Evolutionary conservation across 2,113 vertebrate species (phyloP).

Genomic region (Corynorhinus townsendii): DNA sequence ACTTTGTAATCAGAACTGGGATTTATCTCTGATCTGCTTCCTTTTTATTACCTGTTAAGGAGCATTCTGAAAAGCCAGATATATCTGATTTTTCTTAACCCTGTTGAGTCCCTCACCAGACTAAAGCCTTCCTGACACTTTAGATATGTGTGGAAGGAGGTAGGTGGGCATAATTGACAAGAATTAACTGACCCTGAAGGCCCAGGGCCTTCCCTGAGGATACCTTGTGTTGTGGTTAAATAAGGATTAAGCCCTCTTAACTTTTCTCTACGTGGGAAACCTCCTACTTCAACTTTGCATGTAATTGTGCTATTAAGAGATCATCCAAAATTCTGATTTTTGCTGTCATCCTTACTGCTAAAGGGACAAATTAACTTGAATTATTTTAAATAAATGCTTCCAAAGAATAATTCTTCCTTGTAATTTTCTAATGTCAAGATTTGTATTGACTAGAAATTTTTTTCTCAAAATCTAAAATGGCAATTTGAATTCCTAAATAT

Average conservation of each 20-base stretch:
- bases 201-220: neutral
- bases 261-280: neutral
- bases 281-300: neutral
- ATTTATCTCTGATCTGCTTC: neutral
- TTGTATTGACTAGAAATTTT: constrained; percentile 1
- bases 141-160: neutral
- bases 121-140: neutral
- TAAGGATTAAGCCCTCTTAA: neutral
- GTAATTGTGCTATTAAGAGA: neutral
- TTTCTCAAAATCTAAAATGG: constrained; percentile 21
- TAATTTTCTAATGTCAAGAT: constrained; percentile 49
- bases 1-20: neutral
- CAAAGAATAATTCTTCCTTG: neutral
- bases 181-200: neutral
- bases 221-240: neutral
- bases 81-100: neutral
- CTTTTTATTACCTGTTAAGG: neutral
- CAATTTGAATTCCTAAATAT: constrained; percentile 55
- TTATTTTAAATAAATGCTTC: constrained; percentile 29
- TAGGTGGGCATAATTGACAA: neutral
- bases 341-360: neutral
- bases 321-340: neutral
- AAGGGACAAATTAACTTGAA: constrained; percentile 26
- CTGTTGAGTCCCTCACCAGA: neutral
- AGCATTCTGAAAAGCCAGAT: neutral